Base-by-base conservation (phyloP, 2,797 vertebrate species). In the Danionella dracula region DNA sequence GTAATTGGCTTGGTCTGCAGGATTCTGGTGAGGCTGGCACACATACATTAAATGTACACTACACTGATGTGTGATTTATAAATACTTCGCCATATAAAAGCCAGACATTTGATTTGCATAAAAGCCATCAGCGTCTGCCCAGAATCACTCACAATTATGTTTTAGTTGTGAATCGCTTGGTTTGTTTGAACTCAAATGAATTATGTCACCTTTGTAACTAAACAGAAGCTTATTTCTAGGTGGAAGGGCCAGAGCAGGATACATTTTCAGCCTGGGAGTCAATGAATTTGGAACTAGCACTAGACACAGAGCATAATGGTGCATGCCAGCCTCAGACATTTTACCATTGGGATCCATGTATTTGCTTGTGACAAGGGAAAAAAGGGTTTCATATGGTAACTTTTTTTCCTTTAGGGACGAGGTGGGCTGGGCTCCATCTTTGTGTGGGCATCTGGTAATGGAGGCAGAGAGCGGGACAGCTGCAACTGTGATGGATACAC, bases 401-500 rank as follows among this genome's bases (percentile, higher is more conserved):
- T 27, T 6, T 27, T 27, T 68, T 73, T 13, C 68, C n/a, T n/a
- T n/a, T n/a, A 99, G 96, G 95, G 96, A 64, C 94, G 96, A 1
- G 81, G 88, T 0, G 91, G 92, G 1, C 88, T 93, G 56, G 96
- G 96, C 81, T 99, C 95, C 75, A 97, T 99, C 84, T 98, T 97
- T 2, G 93, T 99, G 74, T 99, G 96, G 96, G 96, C 96, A 0
- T 99, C 96, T 0, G 96, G 96, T 15, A 99, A 99, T 0, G 96
- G 96, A 5, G 96, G 96, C 62, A 89, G 93, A 0, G 94, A 98
- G 65, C 92, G 92, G 8, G 96, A 99, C 91, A 99, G 91, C 89
- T 99, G 96, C 75, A 99, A 99, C 89, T 99, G 96, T 1, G 96
- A 99, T 0, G 96, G 96, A 79, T 99, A 99, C 89, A 99, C 96